Conservation (phyloP, 2,888 invertebrate genomes). For the Synergus umbraculus region DNA sequence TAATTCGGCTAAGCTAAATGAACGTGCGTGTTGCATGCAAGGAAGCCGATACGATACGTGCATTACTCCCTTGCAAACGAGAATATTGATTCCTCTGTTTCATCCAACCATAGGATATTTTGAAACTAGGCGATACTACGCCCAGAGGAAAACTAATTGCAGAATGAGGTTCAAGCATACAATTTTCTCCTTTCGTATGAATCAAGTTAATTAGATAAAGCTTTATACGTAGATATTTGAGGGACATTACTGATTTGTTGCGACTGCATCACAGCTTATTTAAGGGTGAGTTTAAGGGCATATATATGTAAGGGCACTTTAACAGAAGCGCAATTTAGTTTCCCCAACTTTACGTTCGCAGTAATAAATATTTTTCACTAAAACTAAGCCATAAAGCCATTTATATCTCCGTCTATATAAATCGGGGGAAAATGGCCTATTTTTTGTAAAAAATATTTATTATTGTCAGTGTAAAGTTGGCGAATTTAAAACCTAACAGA, state of each 20-base stretch:
- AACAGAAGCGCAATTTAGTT: no score
- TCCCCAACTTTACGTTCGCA: no score
- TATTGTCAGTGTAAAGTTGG: no score
- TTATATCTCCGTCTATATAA: no score
- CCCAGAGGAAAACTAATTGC: conserved; percentile 15
- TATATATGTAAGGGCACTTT: no score
- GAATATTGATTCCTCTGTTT: conserved; percentile 32
- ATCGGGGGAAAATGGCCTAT: no score
- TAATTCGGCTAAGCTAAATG: conserved; percentile 29
- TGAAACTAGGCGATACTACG: conserved; percentile 34
- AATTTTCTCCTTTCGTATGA: conserved; percentile 19
- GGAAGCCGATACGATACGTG: conserved; percentile 26
- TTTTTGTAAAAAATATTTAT: no score
- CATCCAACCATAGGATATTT: conserved; percentile 26
- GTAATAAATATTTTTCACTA: no score
- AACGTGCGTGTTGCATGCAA: conserved; percentile 31
- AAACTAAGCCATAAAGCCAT: no score
- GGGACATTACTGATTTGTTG: background rate
- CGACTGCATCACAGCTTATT: no score
- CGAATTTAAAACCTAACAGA: no score
- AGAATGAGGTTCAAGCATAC: conserved; percentile 15
- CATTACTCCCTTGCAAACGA: conserved; percentile 26
- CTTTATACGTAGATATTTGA: background rate
- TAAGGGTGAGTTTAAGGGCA: no score
- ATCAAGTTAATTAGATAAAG: conserved; percentile 11